phyloP scores from a whole-genome alignment of 1,140 invertebrate genomes.

The Drosophila navojoa region DNA sequence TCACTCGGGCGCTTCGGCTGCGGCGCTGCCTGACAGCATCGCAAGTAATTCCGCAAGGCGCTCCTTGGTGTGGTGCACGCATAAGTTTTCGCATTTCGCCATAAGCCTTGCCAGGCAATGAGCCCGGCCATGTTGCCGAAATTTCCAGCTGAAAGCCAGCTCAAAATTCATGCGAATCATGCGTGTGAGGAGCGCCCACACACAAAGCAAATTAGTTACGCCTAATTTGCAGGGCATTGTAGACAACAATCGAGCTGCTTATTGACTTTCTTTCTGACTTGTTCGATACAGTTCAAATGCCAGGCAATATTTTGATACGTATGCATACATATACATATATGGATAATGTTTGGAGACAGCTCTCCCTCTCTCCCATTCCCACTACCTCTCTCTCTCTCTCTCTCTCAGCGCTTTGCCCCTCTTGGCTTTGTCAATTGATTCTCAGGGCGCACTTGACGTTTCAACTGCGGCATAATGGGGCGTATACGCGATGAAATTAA shows the following conservation, averaged over 20 bases:
- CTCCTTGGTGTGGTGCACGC: conserved; percentile 2
- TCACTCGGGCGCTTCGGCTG: neutral
- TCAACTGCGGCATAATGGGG: conserved; percentile 24
- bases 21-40: conserved; percentile 1
- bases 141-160: conserved; percentile 36
- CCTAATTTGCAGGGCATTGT: conserved; percentile 74
- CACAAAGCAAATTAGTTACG: conserved; percentile 75
- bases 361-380: too few relatives aligned
- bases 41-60: neutral
- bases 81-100: conserved; percentile 15
- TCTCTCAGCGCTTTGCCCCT: too few relatives aligned
- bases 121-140: conserved; percentile 61
- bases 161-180: conserved; percentile 24
- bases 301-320: conserved; percentile 15
- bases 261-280: conserved; percentile 37
- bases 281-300: conserved; percentile 65
- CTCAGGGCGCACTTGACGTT: conserved; percentile 30
- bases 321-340: too few relatives aligned
- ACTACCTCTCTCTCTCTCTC: too few relatives aligned
- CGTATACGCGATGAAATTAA: conserved; percentile 48
- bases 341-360: conserved; percentile 1
- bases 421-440: too few relatives aligned
- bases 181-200: neutral
- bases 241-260: conserved; percentile 60
- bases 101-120: conserved; percentile 43